Conservation (phyloP, 2,888 invertebrate genomes). For the Miltochrista miniata region DNA sequence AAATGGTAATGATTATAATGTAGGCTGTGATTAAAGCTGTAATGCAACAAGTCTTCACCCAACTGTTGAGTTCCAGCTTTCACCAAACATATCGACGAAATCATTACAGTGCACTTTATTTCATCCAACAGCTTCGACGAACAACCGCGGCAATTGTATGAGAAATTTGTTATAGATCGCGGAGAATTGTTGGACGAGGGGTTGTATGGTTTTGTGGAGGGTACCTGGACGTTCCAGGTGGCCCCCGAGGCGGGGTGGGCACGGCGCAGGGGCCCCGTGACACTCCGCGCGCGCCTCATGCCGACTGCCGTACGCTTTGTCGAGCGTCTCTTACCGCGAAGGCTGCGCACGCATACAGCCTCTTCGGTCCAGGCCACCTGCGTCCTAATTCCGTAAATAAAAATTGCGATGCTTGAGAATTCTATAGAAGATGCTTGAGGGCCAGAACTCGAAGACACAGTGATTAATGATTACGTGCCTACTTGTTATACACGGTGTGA, state of each 20-base stretch:
- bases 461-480: slow-evolving; percentile 27
- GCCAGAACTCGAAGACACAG: slow-evolving; percentile 10
- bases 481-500: background rate
- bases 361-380: slow-evolving; percentile 67
- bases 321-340: slow-evolving; percentile 51
- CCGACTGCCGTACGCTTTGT: slow-evolving; percentile 66
- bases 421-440: slow-evolving; percentile 28
- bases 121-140: background rate
- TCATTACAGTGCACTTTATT: slow-evolving; percentile 22
- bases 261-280: slow-evolving; percentile 85
- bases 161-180: background rate
- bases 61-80: slow-evolving; percentile 72
- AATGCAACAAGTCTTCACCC: slow-evolving; percentile 77
- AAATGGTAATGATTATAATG: slow-evolving; percentile 43
- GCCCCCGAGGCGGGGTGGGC: slow-evolving; percentile 92
- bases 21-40: slow-evolving; percentile 59
- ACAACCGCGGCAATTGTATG: background rate
- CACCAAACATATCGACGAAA: slow-evolving; percentile 34
- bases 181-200: background rate
- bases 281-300: slow-evolving; percentile 80
- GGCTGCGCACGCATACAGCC: slow-evolving; percentile 66
- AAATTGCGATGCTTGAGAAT: slow-evolving; percentile 42
- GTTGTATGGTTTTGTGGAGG: slow-evolving; percentile 9
- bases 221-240: slow-evolving; percentile 92
- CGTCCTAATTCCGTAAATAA: slow-evolving; percentile 55